A percentile compares a stretch with the other conserved stretches of the same genome.
Conservation (phyloP, 2,797 vertebrate genomes). For the Anolis apletophallus region DNA sequence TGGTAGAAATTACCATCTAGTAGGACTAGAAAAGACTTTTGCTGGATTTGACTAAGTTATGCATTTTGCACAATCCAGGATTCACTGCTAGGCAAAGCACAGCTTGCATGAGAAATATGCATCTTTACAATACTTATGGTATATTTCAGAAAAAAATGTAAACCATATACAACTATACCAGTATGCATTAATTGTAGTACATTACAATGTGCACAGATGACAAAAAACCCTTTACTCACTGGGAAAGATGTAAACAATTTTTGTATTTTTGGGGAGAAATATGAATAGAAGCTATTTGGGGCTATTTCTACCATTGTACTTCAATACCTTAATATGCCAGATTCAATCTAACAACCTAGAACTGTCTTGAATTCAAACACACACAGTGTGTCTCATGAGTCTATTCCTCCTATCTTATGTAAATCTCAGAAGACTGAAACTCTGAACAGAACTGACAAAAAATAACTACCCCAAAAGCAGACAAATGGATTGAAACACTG, state of each 20-base stretch:
- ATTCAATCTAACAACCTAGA: constrained; percentile 27
- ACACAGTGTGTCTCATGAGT: constrained; percentile 44
- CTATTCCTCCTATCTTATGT: constrained; percentile 46
- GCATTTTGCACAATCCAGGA: not conserved
- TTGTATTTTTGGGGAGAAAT: not conserved
- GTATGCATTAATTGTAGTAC: not conserved
- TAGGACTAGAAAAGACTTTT: not conserved
- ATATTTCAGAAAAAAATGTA: not conserved
- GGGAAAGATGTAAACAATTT: not conserved
- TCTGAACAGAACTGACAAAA: constrained; percentile 44
- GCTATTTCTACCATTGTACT: not conserved
- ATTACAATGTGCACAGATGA: too few relatives aligned
- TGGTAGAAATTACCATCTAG: not conserved
- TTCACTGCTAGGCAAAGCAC: not conserved
- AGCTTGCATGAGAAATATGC: not conserved
- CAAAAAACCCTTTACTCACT: not conserved
- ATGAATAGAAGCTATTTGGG: not conserved
- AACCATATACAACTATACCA: not conserved
- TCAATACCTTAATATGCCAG: constrained; percentile 2
- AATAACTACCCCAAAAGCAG: constrained; percentile 51
- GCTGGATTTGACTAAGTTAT: not conserved
- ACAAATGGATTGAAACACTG: constrained; percentile 28
- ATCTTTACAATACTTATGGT: not conserved
- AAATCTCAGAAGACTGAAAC: constrained; percentile 22
- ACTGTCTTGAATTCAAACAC: not conserved